These are phyloP conservation scores for pig (Sus scrofa) DNA, from an alignment of 2,113 vertebrate species.

Conservation along the genomic window DNA sequence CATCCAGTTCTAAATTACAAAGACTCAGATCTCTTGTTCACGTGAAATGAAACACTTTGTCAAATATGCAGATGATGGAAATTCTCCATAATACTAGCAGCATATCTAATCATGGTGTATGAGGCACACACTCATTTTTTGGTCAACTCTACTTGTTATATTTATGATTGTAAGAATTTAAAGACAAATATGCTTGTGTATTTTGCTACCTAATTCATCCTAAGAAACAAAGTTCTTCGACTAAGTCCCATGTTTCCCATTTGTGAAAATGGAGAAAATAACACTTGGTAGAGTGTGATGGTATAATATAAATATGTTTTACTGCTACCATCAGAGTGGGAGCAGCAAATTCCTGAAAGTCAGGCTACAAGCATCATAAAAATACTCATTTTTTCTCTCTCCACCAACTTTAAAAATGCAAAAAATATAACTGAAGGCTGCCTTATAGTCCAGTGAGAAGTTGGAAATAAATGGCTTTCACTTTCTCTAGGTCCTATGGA, in stretches of 20 bases:
- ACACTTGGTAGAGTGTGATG: neutral
- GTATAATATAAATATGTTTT: neutral
- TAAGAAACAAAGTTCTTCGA: neutral
- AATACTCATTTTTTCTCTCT: neutral
- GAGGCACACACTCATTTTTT: neutral
- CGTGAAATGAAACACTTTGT: neutral
- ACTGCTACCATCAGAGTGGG: neutral
- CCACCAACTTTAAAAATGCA: neutral
- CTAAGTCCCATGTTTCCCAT: neutral
- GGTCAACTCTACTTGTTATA: neutral
- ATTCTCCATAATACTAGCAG: neutral
- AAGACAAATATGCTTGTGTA: neutral
- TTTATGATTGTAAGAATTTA: neutral
- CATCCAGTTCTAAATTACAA: neutral
- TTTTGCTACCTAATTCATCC: neutral
- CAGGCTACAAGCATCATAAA: neutral
- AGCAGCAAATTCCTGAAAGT: neutral
- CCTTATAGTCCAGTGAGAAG: neutral
- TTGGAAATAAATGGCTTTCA: neutral
- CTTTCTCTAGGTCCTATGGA: neutral
- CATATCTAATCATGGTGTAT: neutral
- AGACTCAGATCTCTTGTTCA: neutral
- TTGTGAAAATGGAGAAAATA: neutral
- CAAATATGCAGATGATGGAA: neutral
- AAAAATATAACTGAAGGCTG: neutral